Conservation (phyloP, 2,797 vertebrate genomes). For the Carapus acus region DNA sequence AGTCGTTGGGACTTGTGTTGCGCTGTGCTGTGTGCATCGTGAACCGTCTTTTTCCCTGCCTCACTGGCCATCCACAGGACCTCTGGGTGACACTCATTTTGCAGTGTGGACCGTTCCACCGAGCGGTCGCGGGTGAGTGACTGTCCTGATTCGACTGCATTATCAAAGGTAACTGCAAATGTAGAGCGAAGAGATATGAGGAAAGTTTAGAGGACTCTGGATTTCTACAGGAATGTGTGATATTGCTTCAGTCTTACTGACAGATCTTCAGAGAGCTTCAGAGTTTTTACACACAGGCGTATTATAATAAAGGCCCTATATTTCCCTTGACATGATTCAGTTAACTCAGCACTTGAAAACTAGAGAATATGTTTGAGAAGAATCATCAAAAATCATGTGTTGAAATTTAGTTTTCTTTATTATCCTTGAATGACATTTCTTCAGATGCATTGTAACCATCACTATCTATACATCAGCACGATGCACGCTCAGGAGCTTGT, state of each 20-base stretch:
- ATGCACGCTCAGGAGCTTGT: no score
- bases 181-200: constrained; percentile 15
- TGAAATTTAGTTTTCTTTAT: no score
- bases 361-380: no score
- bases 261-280: constrained; percentile 8
- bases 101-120: constrained; percentile 78
- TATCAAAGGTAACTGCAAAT: constrained; percentile 55
- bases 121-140: constrained; percentile 81
- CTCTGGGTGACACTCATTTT: constrained; percentile 76
- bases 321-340: no score
- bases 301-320: constrained; percentile 15
- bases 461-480: no score
- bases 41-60: constrained; percentile 75
- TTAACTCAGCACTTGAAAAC: no score
- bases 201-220: constrained; percentile 15
- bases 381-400: no score
- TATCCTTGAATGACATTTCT: no score
- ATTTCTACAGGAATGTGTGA: constrained; percentile 3
- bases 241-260: constrained; percentile 9
- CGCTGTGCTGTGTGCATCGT: constrained; percentile 66
- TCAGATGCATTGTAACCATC: no score
- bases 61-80: constrained; percentile 77
- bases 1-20: constrained; percentile 48
- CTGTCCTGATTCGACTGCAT: constrained; percentile 68
- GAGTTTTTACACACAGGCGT: constrained; percentile 15